Base-by-base conservation (phyloP, 64 coral and sea anemone species). In the Catalaphyllia jardinei region DNA sequence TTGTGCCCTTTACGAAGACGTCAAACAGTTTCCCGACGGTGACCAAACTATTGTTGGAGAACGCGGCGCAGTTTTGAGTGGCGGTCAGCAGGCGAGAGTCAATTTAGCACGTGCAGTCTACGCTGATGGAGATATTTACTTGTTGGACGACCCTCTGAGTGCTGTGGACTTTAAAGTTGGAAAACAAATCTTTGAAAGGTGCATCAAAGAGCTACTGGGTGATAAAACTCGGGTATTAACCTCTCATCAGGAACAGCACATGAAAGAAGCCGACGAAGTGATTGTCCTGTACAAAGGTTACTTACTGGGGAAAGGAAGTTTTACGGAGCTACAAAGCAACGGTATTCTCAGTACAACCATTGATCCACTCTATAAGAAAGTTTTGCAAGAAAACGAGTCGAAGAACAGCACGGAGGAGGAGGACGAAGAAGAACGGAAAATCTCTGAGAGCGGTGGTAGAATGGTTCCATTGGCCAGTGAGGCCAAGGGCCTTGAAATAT, bases 101-200 rank as follows among this genome's bases (percentile, higher is more conserved):
- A 52, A 57, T 62, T 88, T 88, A 10, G 87, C 87, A 52, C 87
- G 87, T 73, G 87, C 87, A 35, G 74, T 88, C 31, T 88, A 88
- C 62, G 39, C 52, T n/a, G 29, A 62, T 4, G 82, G 57, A 50
- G 82, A 69, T 15, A 28, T 86, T 16, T 86, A 86, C 60, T 46
- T 86, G 63, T 42, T 86, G 31, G 82, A 86, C 65, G 82, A 86
- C 33, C 82, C 82, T 10, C 82, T 69, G 72, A 25, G 19, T 54
- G 52, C 52, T 54, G 52, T 54, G 52, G 52, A 54, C 52, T 54
- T 54, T 13, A 54, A 54, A 54, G 60, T 86, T 46, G 83, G 83
- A 13, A 52, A 67, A 31, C 24, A 59, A 46, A 86, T 86, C 35
- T 15, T 71, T 51, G 31, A 86, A 13, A 69, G 42, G 22, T 86